phyloP scores from a whole-genome alignment of 1,140 invertebrate species.

The Camponotus vicinus region DNA sequence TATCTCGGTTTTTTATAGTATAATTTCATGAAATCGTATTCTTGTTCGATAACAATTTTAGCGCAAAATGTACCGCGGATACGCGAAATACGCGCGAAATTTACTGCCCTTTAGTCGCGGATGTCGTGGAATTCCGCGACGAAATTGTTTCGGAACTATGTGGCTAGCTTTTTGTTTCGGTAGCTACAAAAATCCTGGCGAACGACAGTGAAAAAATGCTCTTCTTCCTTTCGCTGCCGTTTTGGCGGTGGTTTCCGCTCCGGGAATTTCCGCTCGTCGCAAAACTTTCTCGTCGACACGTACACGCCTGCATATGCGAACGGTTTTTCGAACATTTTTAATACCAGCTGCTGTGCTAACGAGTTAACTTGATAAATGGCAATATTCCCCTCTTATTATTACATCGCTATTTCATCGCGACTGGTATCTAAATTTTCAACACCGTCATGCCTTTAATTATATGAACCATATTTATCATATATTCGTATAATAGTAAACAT shows the following conservation, averaged over 20 bases:
- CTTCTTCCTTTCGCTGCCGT: constrained; percentile 54
- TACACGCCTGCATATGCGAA: neutral
- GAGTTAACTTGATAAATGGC: constrained; percentile 62
- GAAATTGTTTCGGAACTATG: constrained; percentile 76
- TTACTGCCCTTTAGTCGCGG: constrained; percentile 67
- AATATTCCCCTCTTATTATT: constrained; percentile 50
- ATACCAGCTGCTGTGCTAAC: constrained; percentile 47
- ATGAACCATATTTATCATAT: constrained; percentile 42
- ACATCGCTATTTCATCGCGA: constrained; percentile 54
- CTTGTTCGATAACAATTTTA: constrained; percentile 38
- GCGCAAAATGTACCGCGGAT: constrained; percentile 32
- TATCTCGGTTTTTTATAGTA: neutral
- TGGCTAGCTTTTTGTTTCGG: constrained; percentile 66
- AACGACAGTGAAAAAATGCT: constrained; percentile 68
- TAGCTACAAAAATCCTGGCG: constrained; percentile 59
- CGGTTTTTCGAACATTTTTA: constrained; percentile 60
- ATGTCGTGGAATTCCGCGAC: constrained; percentile 70
- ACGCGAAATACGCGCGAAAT: constrained; percentile 64
- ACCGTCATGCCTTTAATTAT: constrained; percentile 53
- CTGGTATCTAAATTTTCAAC: constrained; percentile 51
- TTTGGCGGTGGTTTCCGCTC: constrained; percentile 42
- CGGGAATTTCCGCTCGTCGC: constrained; percentile 43
- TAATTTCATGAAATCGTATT: neutral
- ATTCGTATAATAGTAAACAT: constrained; percentile 47
- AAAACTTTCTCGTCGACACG: constrained; percentile 43